Conservation (phyloP, 2,797 vertebrate species). For the Etheostoma perlongum region DNA sequence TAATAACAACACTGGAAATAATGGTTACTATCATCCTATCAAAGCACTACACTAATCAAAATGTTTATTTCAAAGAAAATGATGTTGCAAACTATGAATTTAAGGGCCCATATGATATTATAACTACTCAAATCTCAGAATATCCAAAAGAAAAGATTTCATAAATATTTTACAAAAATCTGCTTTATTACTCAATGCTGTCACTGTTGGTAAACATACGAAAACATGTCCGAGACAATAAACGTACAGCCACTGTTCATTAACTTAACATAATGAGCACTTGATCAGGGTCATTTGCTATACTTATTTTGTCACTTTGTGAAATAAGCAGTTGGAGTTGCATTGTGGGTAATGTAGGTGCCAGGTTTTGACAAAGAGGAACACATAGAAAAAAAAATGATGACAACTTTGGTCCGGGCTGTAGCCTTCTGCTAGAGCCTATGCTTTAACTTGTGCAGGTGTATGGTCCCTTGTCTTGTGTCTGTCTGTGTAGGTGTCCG, state of each 20-base stretch:
- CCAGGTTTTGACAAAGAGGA: background rate
- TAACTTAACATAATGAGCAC: slow-evolving; percentile 21
- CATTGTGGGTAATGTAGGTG: background rate
- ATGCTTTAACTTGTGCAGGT: no score
- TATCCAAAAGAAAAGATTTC: background rate
- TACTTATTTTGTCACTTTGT: slow-evolving; percentile 15
- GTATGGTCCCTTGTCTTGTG: no score
- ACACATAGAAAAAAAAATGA: background rate
- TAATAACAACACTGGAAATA: no score
- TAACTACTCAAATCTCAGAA: background rate
- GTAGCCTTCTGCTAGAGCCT: no score
- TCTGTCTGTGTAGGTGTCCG: no score
- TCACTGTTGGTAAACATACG: slow-evolving; percentile 8
- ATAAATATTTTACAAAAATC: slow-evolving; percentile 4
- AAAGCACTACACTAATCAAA: background rate
- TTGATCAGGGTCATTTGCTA: slow-evolving; percentile 34
- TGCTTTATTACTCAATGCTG: background rate
- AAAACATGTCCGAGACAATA: slow-evolving; percentile 25
- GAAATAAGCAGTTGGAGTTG: background rate
- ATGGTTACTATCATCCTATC: background rate
- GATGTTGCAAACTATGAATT: background rate
- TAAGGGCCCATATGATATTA: background rate
- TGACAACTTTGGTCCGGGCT: no score
- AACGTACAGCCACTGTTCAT: slow-evolving; percentile 2
- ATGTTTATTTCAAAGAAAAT: background rate